Conservation (phyloP, 2,888 invertebrate genomes). For the Lycophotia porphyrea region DNA sequence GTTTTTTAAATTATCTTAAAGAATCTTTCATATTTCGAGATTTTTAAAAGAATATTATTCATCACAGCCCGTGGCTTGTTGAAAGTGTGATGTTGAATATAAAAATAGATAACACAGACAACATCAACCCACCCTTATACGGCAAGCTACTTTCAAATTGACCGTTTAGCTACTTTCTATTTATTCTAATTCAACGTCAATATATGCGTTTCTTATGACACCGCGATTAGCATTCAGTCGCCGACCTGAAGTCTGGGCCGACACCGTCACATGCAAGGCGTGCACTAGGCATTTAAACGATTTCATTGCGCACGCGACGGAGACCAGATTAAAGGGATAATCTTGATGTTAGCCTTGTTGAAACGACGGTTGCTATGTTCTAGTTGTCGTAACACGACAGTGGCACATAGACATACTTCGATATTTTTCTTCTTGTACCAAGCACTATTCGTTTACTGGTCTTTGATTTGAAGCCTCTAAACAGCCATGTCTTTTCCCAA, state of each 20-base stretch:
- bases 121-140: slow-evolving; percentile 48
- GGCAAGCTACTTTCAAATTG: slow-evolving; percentile 65
- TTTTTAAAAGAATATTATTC: not conserved
- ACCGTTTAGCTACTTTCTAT: slow-evolving; percentile 65
- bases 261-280: slow-evolving; percentile 70
- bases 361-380: slow-evolving; percentile 31
- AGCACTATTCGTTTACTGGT: not conserved
- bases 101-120: slow-evolving; percentile 26
- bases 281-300: slow-evolving; percentile 76
- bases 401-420: not conserved
- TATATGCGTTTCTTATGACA: slow-evolving; percentile 67
- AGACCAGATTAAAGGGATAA: slow-evolving; percentile 73
- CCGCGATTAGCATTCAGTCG: slow-evolving; percentile 73
- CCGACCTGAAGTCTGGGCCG: slow-evolving; percentile 71
- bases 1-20: not conserved
- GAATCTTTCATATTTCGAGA: not conserved
- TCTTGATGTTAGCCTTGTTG: slow-evolving; percentile 63
- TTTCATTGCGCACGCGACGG: slow-evolving; percentile 75
- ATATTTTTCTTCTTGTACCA: slow-evolving; percentile 6
- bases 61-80: not conserved
- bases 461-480: not conserved
- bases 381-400: slow-evolving; percentile 42
- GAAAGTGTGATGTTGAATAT: slow-evolving; percentile 16
- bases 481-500: slow-evolving; percentile 8
- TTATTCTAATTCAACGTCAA: slow-evolving; percentile 67